phyloP scores from a whole-genome alignment of 2,797 vertebrate species.

The Steatocranus sp. region DNA sequence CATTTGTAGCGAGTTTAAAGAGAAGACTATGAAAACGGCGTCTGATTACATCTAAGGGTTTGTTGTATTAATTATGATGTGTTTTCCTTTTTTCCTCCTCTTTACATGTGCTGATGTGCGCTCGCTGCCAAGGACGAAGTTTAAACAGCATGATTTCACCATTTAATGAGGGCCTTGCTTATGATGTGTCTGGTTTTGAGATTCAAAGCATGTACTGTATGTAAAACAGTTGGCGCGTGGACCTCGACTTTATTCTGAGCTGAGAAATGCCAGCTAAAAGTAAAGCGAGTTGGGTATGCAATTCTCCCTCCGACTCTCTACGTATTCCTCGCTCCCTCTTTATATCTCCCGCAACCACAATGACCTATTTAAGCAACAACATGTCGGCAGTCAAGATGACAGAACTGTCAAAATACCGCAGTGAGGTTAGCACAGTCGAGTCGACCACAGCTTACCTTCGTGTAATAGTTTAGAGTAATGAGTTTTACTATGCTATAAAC shows the following conservation, averaged over 20 bases:
- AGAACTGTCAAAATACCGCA: slow-evolving; percentile 62
- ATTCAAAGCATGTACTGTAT: slow-evolving; percentile 72
- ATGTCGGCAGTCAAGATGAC: slow-evolving; percentile 53
- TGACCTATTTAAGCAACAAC: slow-evolving; percentile 66
- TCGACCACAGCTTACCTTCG: slow-evolving; percentile 53
- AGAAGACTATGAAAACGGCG: slow-evolving; percentile 50
- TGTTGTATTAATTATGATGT: slow-evolving; percentile 71
- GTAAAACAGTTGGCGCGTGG: slow-evolving; percentile 64
- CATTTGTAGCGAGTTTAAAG: slow-evolving; percentile 57
- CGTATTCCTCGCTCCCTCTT: neutral
- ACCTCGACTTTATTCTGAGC: slow-evolving; percentile 51
- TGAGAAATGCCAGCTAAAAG: slow-evolving; percentile 48
- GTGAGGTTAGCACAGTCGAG: slow-evolving; percentile 47
- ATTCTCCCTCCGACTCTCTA: slow-evolving; percentile 10
- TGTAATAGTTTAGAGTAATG: slow-evolving; percentile 52
- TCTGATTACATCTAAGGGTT: slow-evolving; percentile 65
- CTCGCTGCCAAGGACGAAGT: slow-evolving; percentile 70
- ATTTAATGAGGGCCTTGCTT: slow-evolving; percentile 69
- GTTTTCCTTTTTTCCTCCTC: slow-evolving; percentile 15
- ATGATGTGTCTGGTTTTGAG: slow-evolving; percentile 67
- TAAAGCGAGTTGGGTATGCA: slow-evolving; percentile 40
- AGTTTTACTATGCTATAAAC: slow-evolving; percentile 51
- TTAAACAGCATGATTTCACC: slow-evolving; percentile 74
- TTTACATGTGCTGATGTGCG: slow-evolving; percentile 64
- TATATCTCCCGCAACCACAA: slow-evolving; percentile 52